Base-by-base conservation (phyloP, 1,140 invertebrate species). In the Octopus bimaculoides region DNA sequence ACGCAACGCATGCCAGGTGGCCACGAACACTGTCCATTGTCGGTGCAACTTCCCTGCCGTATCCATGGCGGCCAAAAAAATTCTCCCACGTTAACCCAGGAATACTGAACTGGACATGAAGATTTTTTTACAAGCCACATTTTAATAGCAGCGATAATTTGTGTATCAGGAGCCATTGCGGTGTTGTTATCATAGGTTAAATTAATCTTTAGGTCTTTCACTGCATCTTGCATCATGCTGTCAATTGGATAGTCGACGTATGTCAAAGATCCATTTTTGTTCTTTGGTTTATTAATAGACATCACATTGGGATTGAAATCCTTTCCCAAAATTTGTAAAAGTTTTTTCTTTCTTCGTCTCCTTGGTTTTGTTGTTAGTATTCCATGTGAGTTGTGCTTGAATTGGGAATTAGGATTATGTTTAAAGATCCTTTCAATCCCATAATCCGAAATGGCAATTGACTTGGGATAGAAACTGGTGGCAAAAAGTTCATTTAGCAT, bases 61-160 rank as follows among this genome's bases (percentile, higher is more conserved):
- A 93, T 86, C 91, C 92, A 93, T 41, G 92, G 85, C 3, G 92
- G 92, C 92, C 92, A 93, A 86, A 92, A 93, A 20, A 92, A 84
- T 3, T 89, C 77, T 0, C 92, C 92, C 5, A 92, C 85, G 81
- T 93, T 92, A 80, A 90, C 90, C 92, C 92, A 93, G 75, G 87
- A 83, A 82, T 91, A 91, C 6, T 86, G 84, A 0, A 93, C 90
- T 5, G 91, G 92, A 83, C 92, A 93, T 17, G 89, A 89, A 0
- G 91, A 92, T 78, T 90, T 89, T 5, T 90, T 88, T 88, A 91
- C 89, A 54, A 93, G 88, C 82, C 92, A 91, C 26, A 91, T 89
- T 69, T 90, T 89, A 61, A 88, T 78, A 41, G 79, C 76, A 14
- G 77, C 26, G 17, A 82, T n/a, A 52, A 82, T 74, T 61, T 74